Conservation (phyloP, 2,797 vertebrate species). For the Nothura maculosa region DNA sequence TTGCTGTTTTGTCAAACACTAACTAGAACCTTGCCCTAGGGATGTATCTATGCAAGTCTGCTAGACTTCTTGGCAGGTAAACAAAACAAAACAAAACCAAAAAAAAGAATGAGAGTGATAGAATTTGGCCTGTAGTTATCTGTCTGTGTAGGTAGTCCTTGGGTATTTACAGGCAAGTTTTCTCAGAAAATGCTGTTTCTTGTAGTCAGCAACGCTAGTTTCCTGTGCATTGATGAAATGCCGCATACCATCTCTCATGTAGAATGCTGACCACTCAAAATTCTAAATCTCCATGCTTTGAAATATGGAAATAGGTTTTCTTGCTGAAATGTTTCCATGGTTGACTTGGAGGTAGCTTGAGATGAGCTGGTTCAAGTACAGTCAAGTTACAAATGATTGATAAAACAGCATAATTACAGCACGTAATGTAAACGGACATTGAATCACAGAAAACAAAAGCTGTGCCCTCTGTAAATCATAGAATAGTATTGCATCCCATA, state of each 20-base stretch:
- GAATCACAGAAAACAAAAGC: background rate
- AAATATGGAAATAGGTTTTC: background rate
- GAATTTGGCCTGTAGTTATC: background rate
- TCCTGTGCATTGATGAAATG: background rate
- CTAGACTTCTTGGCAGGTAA: background rate
- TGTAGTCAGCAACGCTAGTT: background rate
- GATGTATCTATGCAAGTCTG: background rate
- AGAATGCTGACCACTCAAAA: fast-evolving
- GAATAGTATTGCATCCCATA: background rate
- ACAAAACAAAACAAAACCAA: no score
- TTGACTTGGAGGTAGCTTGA: background rate
- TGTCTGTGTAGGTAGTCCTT: background rate
- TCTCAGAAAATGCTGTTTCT: background rate
- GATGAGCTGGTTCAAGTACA: background rate
- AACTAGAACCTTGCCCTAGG: background rate
- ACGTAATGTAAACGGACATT: background rate
- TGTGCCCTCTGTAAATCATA: background rate
- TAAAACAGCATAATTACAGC: fast-evolving
- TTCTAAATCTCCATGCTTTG: background rate
- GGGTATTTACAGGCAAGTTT: background rate
- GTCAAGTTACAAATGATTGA: background rate
- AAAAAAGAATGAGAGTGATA: background rate
- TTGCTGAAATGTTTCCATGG: background rate
- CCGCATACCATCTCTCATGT: background rate
- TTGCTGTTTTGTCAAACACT: background rate